A percentile compares a stretch with the other conserved stretches of the same genome.
Conservation (phyloP, 2,113 vertebrate species). For the Baryphthengus martii region DNA sequence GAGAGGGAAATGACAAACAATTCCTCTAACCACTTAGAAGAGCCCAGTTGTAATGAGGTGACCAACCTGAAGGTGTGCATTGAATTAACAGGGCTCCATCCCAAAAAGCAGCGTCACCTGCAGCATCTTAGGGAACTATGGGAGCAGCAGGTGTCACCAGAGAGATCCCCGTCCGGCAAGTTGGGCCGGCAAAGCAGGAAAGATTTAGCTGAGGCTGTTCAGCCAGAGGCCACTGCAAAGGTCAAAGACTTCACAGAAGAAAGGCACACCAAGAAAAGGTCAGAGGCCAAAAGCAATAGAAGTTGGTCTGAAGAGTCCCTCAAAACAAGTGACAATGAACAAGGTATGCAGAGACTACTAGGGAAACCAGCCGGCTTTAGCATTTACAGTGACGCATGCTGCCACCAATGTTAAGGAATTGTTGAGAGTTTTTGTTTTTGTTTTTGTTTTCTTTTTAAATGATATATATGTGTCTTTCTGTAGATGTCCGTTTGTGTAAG, state of each 20-base stretch:
- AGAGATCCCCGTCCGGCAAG: conserved; percentile 77
- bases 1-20: conserved; percentile 83
- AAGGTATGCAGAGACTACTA: conserved; percentile 79
- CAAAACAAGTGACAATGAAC: conserved; percentile 81
- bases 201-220: conserved; percentile 79
- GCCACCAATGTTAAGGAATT: conserved; percentile 63
- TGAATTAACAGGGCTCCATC: conserved; percentile 96
- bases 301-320: conserved; percentile 89
- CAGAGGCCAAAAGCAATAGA: conserved; percentile 88
- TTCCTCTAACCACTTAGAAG: conserved; percentile 86
- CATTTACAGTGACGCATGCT: conserved; percentile 73
- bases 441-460: not conserved
- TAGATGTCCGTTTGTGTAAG: conserved; percentile 37
- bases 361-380: conserved; percentile 60
- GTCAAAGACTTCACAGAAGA: conserved; percentile 82
- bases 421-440: not conserved
- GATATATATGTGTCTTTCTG: conserved; percentile 5
- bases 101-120: conserved; percentile 91
- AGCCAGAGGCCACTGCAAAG: conserved; percentile 80
- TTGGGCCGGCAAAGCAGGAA: conserved; percentile 82
- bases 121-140: conserved; percentile 87
- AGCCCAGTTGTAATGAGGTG: conserved; percentile 88
- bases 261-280: conserved; percentile 82
- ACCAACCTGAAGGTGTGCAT: conserved; percentile 98
- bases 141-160: conserved; percentile 81